Conservation (phyloP, 2,797 vertebrate genomes). For the Syndactyla subalaris region DNA sequence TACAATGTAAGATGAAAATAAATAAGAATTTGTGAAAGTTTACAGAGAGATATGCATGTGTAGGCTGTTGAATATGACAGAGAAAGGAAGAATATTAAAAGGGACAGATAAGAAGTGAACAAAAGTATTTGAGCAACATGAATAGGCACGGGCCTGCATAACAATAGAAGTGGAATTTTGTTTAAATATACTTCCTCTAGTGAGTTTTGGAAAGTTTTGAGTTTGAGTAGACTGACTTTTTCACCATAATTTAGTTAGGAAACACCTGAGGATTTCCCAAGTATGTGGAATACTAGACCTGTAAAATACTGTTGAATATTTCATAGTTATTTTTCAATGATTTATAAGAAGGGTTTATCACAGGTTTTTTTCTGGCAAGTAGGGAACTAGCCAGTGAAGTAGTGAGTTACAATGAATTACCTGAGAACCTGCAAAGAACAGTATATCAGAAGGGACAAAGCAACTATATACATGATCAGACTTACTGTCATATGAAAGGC, state of each 20-base stretch:
- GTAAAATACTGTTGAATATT: background rate
- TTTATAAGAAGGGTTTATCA: background rate
- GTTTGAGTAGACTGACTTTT: background rate
- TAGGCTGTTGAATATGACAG: background rate
- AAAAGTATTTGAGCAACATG: background rate
- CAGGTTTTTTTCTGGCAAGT: background rate
- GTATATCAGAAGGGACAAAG: background rate
- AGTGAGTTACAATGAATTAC: background rate
- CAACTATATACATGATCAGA: background rate
- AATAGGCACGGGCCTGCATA: background rate
- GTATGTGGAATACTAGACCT: background rate
- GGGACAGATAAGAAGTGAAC: background rate
- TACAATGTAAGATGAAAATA: background rate
- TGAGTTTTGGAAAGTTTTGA: background rate
- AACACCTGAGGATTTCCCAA: background rate
- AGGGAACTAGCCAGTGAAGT: background rate
- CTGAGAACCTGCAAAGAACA: background rate
- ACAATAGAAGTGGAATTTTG: background rate
- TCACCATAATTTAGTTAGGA: background rate
- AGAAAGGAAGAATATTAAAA: background rate
- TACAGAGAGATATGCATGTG: background rate
- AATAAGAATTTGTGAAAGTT: background rate
- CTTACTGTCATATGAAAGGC: background rate
- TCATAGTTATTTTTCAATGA: background rate
- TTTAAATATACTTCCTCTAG: background rate